Evolutionary conservation across 2,888 invertebrate genomes (phyloP).

Genomic region (Saturnia japonica): DNA sequence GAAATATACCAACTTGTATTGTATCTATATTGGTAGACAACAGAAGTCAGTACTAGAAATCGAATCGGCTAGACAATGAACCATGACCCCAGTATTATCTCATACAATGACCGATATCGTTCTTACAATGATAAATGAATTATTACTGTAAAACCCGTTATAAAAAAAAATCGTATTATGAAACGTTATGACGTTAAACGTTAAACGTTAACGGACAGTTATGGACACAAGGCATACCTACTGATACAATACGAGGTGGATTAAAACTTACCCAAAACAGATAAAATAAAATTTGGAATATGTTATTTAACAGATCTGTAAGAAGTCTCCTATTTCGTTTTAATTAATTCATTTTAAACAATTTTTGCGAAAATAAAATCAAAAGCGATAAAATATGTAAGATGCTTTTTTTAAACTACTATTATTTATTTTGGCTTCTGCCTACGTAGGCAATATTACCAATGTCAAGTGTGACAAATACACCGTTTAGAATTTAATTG

Average conservation of each 20-base stretch:
- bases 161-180: background rate
- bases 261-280: background rate
- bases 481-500: too few relatives aligned
- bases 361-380: too few relatives aligned
- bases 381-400: too few relatives aligned
- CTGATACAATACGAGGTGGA: background rate
- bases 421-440: too few relatives aligned
- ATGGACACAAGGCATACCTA: background rate
- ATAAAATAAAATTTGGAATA: too few relatives aligned
- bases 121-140: background rate
- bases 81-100: background rate
- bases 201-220: background rate
- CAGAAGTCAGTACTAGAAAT: background rate
- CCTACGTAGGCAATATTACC: too few relatives aligned
- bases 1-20: background rate
- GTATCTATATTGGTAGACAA: background rate
- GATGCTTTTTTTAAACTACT: too few relatives aligned
- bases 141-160: background rate
- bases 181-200: too few relatives aligned
- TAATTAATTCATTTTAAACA: too few relatives aligned
- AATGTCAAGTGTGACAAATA: too few relatives aligned
- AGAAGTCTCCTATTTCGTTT: too few relatives aligned
- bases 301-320: too few relatives aligned
- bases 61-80: background rate
- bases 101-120: constrained; percentile 4